A percentile compares a stretch with the other conserved stretches of the same genome.
phyloP scores from a whole-genome alignment of 2,113 vertebrate genomes.

The Lycaon pictus region DNA sequence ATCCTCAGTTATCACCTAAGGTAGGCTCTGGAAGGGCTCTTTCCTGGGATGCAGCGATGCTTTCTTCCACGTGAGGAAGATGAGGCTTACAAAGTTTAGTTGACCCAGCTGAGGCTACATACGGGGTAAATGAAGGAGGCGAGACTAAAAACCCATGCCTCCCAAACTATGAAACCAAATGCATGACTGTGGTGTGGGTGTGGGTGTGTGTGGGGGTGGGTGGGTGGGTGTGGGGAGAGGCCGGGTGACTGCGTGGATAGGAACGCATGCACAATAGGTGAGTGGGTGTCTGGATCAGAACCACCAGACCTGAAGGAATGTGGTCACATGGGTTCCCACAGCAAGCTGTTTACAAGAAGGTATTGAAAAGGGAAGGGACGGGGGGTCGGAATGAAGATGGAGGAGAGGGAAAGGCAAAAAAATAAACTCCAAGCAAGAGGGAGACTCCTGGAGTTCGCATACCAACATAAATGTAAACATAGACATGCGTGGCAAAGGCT shows the following conservation, averaged over 20 bases:
- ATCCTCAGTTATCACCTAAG: background rate
- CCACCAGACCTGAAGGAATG: background rate
- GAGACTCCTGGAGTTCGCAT: background rate
- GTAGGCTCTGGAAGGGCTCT: background rate
- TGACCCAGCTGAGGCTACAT: background rate
- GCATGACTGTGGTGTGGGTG: background rate
- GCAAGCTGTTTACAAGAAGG: background rate
- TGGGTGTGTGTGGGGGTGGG: no score
- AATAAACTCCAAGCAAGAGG: background rate
- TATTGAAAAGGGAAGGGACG: background rate
- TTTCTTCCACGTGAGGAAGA: background rate
- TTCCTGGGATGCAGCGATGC: background rate
- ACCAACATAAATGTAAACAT: background rate
- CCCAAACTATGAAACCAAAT: background rate
- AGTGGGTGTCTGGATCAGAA: background rate
- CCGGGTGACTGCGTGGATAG: background rate
- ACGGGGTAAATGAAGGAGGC: background rate
- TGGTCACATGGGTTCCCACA: background rate
- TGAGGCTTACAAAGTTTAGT: background rate
- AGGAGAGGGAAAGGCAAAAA: background rate
- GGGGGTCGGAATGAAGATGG: background rate
- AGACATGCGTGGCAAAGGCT: background rate
- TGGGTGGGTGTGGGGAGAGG: fast-evolving
- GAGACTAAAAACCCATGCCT: background rate
- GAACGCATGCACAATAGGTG: background rate